A percentile compares a stretch with the other conserved stretches of the same genome.
Evolutionary conservation across 2,113 vertebrate genomes (phyloP).

Genomic region (Gambusia holbrooki): DNA sequence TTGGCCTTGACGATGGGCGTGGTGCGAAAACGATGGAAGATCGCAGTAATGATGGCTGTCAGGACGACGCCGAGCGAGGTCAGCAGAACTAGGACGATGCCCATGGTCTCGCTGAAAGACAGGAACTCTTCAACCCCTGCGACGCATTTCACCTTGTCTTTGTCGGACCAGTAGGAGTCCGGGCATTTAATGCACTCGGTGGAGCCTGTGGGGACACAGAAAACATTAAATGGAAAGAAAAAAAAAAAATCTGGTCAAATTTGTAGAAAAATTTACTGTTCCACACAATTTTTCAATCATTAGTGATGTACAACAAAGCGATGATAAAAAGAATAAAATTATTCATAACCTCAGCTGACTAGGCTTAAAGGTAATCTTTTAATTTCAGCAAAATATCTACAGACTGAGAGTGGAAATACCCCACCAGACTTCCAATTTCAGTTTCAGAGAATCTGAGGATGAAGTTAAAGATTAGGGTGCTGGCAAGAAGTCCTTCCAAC

Average conservation of each 20-base stretch:
- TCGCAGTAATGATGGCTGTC: constrained; percentile 54
- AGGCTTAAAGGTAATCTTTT: not conserved
- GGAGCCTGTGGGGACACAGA: constrained; percentile 62
- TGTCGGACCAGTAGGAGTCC: constrained; percentile 76
- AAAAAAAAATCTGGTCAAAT: no score
- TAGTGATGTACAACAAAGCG: not conserved
- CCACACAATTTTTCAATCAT: not conserved
- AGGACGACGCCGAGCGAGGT: constrained; percentile 70
- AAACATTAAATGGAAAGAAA: not conserved
- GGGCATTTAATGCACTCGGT: constrained; percentile 77
- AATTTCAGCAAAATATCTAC: not conserved
- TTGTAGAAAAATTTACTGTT: not conserved
- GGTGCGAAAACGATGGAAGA: constrained; percentile 72
- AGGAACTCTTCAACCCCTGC: constrained; percentile 77
- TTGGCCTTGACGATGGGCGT: constrained; percentile 81
- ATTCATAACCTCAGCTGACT: not conserved
- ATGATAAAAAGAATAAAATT: not conserved
- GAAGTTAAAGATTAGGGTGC: no score
- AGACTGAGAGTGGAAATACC: no score
- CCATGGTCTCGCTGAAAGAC: constrained; percentile 78
- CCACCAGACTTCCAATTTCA: no score
- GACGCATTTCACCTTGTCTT: constrained; percentile 67
- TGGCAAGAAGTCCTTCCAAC: no score
- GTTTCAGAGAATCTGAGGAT: no score
- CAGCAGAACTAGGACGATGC: constrained; percentile 70